Evolutionary conservation across 2,797 vertebrate species (phyloP).

Genomic region (Columba guinea): DNA sequence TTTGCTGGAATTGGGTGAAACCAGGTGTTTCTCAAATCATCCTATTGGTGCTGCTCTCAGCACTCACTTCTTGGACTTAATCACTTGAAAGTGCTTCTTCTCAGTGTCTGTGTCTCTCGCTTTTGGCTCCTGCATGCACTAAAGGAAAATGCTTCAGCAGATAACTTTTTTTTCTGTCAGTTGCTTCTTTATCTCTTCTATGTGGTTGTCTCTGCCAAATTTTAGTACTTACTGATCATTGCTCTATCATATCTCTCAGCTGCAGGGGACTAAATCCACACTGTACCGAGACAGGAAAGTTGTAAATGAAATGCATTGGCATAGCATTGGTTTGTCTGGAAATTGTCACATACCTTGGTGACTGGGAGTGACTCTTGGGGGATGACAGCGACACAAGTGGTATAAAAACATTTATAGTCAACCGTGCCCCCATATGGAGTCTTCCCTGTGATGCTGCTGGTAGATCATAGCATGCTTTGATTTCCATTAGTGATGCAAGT

Average conservation of each 20-base stretch:
- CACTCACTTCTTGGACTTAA: neutral
- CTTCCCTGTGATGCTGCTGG: neutral
- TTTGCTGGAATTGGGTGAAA: neutral
- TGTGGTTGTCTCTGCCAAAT: neutral
- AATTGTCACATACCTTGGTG: neutral
- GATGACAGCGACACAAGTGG: neutral
- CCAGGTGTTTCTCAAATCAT: neutral
- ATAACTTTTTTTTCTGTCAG: neutral
- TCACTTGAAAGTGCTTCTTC: neutral
- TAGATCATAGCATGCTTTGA: neutral
- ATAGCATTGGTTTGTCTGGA: neutral
- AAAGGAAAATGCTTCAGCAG: neutral
- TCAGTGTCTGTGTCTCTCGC: neutral
- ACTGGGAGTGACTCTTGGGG: neutral
- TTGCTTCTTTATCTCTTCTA: slow-evolving; percentile 15
- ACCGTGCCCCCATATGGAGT: neutral
- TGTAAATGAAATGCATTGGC: neutral
- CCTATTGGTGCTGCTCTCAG: neutral
- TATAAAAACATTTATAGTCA: neutral
- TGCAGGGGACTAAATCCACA: neutral
- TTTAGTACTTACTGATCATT: neutral
- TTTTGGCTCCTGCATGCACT: neutral
- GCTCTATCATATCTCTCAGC: neutral
- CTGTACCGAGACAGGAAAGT: neutral
- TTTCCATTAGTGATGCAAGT: neutral